Evolutionary conservation across 2,797 vertebrate species (phyloP).

Genomic region (Glyptemys insculpta): DNA sequence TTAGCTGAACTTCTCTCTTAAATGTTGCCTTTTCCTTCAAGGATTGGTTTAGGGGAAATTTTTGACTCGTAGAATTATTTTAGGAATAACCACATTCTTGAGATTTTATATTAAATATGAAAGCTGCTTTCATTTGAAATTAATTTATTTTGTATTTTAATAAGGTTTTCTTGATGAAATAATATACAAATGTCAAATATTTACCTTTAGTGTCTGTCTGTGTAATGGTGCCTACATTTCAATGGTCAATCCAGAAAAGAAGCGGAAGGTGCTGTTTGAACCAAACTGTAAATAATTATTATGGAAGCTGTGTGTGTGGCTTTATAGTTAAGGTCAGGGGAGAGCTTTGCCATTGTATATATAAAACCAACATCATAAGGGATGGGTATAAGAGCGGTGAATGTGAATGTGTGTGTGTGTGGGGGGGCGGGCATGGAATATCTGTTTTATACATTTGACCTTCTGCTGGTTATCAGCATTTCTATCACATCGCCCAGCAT

Average conservation of each 20-base stretch:
- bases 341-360: background rate
- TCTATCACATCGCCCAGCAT: background rate
- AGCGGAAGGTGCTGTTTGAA: background rate
- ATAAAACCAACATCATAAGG: background rate
- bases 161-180: background rate
- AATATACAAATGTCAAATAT: background rate
- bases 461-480: background rate
- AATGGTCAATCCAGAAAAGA: background rate
- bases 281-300: background rate
- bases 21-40: slow-evolving; percentile 6
- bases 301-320: background rate
- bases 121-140: background rate
- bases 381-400: background rate
- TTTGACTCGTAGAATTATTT: background rate
- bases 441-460: background rate
- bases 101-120: background rate
- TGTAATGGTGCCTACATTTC: background rate
- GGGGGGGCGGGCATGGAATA: background rate
- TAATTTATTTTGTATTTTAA: background rate
- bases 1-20: background rate
- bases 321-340: background rate
- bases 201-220: background rate
- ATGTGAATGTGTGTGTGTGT: background rate
- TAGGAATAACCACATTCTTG: background rate
- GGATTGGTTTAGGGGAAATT: background rate